Evolutionary conservation across 2,797 vertebrate species (phyloP).

Genomic region (Spinus olivaceus): DNA sequence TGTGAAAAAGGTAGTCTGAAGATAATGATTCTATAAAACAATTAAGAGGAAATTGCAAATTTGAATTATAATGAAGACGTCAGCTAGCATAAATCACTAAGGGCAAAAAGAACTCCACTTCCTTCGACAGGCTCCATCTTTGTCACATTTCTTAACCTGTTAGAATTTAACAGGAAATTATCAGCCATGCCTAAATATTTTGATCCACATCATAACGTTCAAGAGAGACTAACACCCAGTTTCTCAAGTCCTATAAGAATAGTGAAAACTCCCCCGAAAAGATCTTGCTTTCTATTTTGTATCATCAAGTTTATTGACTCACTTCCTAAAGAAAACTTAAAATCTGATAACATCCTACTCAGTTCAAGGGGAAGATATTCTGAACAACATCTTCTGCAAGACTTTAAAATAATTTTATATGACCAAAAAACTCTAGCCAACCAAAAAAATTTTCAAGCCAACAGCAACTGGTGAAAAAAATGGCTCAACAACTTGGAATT

Average conservation of each 20-base stretch:
- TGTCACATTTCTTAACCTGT: neutral
- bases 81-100: neutral
- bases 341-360: conserved; percentile 1
- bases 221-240: neutral
- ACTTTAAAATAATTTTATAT: neutral
- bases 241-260: neutral
- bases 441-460: neutral
- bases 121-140: neutral
- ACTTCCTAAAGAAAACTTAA: conserved; percentile 20
- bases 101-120: neutral
- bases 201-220: neutral
- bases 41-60: neutral
- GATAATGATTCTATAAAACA: neutral
- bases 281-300: neutral
- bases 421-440: neutral
- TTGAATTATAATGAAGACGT: neutral
- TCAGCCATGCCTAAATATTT: neutral
- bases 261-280: neutral
- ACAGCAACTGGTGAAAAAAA: neutral
- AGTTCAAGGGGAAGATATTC: conserved; percentile 3
- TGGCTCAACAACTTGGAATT: neutral
- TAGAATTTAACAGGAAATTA: neutral
- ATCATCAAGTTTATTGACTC: conserved; percentile 1
- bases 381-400: neutral
- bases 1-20: neutral